phyloP scores from a whole-genome alignment of 2,888 invertebrate species.

The Anarsia innoxiella region DNA sequence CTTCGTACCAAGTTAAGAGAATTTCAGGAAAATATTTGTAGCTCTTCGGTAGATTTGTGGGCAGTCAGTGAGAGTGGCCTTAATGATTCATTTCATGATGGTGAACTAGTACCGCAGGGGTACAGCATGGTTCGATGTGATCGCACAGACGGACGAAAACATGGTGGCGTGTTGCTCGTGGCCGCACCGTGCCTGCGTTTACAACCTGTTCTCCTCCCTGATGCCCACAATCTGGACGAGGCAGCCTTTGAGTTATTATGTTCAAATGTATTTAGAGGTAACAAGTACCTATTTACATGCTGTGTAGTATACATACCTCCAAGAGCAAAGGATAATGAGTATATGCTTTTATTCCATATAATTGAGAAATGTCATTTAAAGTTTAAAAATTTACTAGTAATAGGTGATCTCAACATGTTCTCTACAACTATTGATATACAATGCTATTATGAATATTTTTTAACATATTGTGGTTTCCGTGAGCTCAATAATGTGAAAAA shows the following conservation, averaged over 20 bases:
- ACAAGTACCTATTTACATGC: not conserved
- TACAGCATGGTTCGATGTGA: not conserved
- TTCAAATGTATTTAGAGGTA: not conserved
- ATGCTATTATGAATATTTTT: too few species aligned
- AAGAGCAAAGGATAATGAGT: not conserved
- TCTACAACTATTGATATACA: not conserved
- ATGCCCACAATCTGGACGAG: not conserved
- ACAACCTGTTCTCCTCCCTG: not conserved
- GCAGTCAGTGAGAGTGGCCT: too few species aligned
- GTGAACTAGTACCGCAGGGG: not conserved
- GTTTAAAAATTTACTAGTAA: not conserved
- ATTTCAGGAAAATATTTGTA: not conserved
- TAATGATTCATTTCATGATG: too few species aligned
- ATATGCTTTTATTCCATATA: not conserved
- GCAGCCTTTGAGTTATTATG: not conserved
- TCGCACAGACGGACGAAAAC: too few species aligned
- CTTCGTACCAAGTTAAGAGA: not conserved
- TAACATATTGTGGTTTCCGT: not conserved
- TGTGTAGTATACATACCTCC: not conserved
- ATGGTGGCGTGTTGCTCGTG: too few species aligned
- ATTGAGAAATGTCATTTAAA: not conserved
- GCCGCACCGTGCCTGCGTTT: not conserved
- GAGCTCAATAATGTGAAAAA: not conserved
- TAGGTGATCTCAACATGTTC: not conserved
- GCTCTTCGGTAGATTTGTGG: too few species aligned